These are phyloP conservation scores for Aspidiotus destructor DNA, from an alignment of 2,888 invertebrate genomes.

Conservation along the genomic window DNA sequence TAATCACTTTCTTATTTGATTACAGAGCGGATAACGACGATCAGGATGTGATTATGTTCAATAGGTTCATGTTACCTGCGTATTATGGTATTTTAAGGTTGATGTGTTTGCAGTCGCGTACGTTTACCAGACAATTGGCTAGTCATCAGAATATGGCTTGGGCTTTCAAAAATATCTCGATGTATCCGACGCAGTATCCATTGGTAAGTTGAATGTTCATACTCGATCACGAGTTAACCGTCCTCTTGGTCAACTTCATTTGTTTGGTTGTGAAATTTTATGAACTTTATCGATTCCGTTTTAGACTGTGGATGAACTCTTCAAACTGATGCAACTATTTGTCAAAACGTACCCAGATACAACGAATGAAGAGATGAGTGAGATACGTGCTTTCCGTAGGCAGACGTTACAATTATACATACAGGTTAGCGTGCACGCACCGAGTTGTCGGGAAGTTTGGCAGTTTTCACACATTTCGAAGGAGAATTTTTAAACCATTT, in stretches of 20 bases:
- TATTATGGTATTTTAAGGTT: conserved; percentile 80
- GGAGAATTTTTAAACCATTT: too few relatives aligned
- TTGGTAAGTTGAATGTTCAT: conserved; percentile 45
- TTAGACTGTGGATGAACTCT: conserved; percentile 79
- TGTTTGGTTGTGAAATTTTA: neutral
- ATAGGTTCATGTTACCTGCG: conserved; percentile 86
- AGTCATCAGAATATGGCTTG: conserved; percentile 92
- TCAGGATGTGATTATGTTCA: conserved; percentile 87
- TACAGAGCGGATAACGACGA: conserved; percentile 89
- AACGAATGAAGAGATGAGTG: conserved; percentile 63
- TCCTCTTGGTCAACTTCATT: neutral
- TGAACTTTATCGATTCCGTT: conserved; percentile 34
- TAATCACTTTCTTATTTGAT: neutral
- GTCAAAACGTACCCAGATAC: conserved; percentile 72
- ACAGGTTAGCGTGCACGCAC: conserved; percentile 21
- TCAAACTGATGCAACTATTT: conserved; percentile 80
- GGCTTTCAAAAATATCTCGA: conserved; percentile 93
- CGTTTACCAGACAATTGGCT: conserved; percentile 76
- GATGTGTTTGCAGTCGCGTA: conserved; percentile 78
- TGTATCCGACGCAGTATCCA: conserved; percentile 88
- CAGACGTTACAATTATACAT: conserved; percentile 59
- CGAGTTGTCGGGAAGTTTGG: neutral
- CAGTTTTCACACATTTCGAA: too few relatives aligned
- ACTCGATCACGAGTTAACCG: neutral
- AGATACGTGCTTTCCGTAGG: conserved; percentile 74